A percentile compares a stretch with the other conserved stretches of the same genome.
Conservation (phyloP, 1,140 invertebrate genomes). For the Hyles euphorbiae region DNA sequence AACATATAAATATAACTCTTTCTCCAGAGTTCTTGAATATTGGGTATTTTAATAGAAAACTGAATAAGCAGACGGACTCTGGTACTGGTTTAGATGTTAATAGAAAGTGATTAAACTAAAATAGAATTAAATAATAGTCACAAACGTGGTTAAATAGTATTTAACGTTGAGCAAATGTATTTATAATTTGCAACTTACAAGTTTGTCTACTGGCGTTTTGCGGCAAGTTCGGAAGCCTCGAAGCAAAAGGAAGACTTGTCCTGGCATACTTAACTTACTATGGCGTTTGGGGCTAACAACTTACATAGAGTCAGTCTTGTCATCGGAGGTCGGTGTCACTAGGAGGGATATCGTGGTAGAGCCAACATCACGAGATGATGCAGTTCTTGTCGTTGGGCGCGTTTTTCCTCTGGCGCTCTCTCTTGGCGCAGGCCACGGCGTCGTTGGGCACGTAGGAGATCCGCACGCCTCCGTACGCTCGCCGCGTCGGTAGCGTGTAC, state of each 20-base stretch:
- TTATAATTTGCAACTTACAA: too few relatives aligned
- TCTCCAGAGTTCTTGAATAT: too few relatives aligned
- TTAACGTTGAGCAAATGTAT: too few relatives aligned
- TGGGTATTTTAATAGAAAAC: too few relatives aligned
- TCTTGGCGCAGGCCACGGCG: conserved; percentile 85
- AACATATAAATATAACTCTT: too few relatives aligned
- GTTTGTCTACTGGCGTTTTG: too few relatives aligned
- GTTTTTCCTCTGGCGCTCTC: conserved; percentile 76
- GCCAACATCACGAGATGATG: conserved; percentile 80
- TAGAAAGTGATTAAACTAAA: too few relatives aligned
- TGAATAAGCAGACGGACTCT: too few relatives aligned
- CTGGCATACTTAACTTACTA: conserved; percentile 49
- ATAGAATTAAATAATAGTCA: too few relatives aligned
- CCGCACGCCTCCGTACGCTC: conserved; percentile 89
- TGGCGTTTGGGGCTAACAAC: conserved; percentile 53
- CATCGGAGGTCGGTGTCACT: conserved; percentile 62
- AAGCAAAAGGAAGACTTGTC: background rate
- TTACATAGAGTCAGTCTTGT: conserved; percentile 69
- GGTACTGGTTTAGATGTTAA: too few relatives aligned
- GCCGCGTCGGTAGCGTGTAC: conserved; percentile 86
- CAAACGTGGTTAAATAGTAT: too few relatives aligned
- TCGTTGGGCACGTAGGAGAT: conserved; percentile 94
- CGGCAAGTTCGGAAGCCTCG: too few relatives aligned
- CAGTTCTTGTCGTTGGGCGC: conserved; percentile 80
- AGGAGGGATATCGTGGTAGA: conserved; percentile 39